Base-by-base conservation (phyloP, 2,888 invertebrate species). In the Tholera decimalis region DNA sequence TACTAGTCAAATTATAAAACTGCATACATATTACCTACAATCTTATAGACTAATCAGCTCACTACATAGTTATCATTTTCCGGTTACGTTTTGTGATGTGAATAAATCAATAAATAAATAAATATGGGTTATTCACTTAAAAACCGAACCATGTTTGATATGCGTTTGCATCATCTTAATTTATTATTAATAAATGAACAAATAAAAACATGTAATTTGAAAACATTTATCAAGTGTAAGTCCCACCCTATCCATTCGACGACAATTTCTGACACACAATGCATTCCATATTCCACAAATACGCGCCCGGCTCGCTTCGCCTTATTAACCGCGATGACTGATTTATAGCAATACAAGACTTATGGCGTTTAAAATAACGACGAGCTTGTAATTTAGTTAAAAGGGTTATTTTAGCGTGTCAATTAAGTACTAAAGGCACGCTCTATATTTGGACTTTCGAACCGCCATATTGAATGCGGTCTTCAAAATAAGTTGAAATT, bases 341-440 rank as follows among this genome's bases (percentile, higher is more conserved):
- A 88, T 89, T 89, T 89, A 89, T 88, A 80, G 79, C 71, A 89
- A 87, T 83, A 81, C 73, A 77, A 84, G 85, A 88, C 84, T 85
- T 88, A 89, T 83, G 66, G 76, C 83, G 33, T 75, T 77, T n/a
- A 77, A 70, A 86, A 87, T 89, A 89, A 81, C 73, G 82, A 58
- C 68, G 63, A 61, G 56, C 58, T 30, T 60, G 72, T 73, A 71
- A 78, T 77, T 77, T 76, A 67, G 55, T 69, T 81, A 69, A 77
- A 82, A 73, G 77, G 77, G 71, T 75, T 80, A 80, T 83, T 81
- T 83, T 80, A 78, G 76, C 75, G 57, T 73, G 79, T 83, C 80
- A 83, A 83, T 85, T 85, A 82, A 60, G 59, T 46, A 47, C 47
- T 71, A 59, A 69, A 80, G 20, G 28, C 18, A 22, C 43, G 51